phyloP scores from a whole-genome alignment of 2,888 invertebrate species.

The Therioaphis trifolii region DNA sequence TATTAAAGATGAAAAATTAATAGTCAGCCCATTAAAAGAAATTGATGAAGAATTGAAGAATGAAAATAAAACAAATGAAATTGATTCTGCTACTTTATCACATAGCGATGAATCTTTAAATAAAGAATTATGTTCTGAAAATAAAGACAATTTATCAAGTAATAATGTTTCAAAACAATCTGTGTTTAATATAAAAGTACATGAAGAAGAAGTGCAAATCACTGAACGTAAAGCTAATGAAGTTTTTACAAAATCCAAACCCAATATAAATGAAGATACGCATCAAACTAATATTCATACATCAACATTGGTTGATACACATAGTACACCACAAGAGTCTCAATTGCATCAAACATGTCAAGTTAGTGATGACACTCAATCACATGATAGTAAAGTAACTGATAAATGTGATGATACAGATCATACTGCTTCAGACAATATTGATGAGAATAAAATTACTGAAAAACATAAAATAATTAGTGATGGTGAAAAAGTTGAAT shows the following conservation, averaged over 20 bases:
- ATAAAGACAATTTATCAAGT: not conserved
- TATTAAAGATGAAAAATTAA: not conserved
- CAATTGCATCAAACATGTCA: not conserved
- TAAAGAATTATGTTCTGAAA: not conserved
- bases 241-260: slow-evolving; percentile 35
- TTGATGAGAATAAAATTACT: not conserved
- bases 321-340: slow-evolving; percentile 13
- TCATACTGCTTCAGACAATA: not conserved
- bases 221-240: slow-evolving; percentile 53
- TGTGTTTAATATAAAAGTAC: slow-evolving; percentile 55
- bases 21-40: not conserved
- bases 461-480: not conserved
- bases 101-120: not conserved
- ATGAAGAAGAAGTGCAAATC: slow-evolving; percentile 56
- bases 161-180: slow-evolving; percentile 47
- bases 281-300: not conserved
- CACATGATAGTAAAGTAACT: not conserved
- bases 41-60: not conserved
- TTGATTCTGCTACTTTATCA: not conserved
- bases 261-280: not conserved
- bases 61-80: not conserved
- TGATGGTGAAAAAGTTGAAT: not conserved
- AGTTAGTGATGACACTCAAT: slow-evolving; percentile 2
- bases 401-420: not conserved
- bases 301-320: not conserved